Percentiles rank a stretch among this genome's conserved stretches.
phyloP scores from a whole-genome alignment of 2,113 vertebrate genomes.

The Coregonus clupeaformis region DNA sequence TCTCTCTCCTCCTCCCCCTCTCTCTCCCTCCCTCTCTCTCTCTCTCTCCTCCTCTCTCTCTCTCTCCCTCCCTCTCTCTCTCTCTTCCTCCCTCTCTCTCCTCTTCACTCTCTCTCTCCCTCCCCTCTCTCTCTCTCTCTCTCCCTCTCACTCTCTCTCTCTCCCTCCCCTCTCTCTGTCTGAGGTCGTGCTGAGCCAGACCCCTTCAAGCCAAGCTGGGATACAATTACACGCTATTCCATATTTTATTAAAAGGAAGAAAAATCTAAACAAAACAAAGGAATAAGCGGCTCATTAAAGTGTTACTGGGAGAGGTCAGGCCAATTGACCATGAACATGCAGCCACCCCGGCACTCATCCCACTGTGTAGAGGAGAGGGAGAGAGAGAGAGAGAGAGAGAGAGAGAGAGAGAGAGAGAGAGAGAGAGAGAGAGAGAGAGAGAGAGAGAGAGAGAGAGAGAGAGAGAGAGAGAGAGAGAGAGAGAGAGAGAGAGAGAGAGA shows the following conservation, averaged over 20 bases:
- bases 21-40: background rate
- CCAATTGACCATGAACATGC: conserved; percentile 36
- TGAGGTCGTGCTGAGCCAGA: conserved; percentile 22
- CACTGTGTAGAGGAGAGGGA: background rate
- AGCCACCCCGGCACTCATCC: conserved; percentile 27
- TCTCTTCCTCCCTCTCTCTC: conserved; percentile 18
- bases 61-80: background rate
- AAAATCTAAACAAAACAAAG: conserved; percentile 5
- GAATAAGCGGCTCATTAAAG: conserved; percentile 47
- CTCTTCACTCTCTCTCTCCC: background rate
- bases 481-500: background rate
- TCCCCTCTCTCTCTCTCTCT: background rate
- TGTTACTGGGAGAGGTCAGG: conserved; percentile 49
- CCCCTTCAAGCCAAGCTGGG: conserved; percentile 29
- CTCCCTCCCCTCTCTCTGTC: background rate
- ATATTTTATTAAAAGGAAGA: conserved; percentile 52
- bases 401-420: no score
- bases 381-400: no score
- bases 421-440: background rate
- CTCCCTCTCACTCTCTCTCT: no score
- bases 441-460: background rate
- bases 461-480: background rate
- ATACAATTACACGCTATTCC: conserved; percentile 49
- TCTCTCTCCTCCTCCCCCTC: background rate
- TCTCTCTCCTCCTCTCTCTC: background rate